Evolutionary conservation across 2,888 invertebrate genomes (phyloP).

Genomic region (Ypsolopha scabrella): DNA sequence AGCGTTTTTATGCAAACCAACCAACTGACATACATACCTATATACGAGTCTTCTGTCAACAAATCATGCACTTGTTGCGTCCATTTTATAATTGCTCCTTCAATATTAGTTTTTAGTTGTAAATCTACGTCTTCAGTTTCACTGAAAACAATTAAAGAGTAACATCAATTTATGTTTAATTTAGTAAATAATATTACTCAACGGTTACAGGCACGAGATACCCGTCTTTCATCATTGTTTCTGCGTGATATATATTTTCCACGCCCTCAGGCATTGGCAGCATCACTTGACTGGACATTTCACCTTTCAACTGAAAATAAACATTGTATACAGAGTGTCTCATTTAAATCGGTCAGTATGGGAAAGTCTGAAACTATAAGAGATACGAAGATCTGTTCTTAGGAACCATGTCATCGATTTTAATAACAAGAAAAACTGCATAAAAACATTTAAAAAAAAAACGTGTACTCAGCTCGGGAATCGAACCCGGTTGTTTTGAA

Average conservation of each 20-base stretch:
- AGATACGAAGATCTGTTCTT: too few relatives aligned
- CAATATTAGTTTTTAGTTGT: constrained; percentile 83
- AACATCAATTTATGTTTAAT: neutral
- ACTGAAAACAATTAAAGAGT: constrained; percentile 25
- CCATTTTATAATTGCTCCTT: constrained; percentile 91
- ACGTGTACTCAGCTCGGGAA: too few relatives aligned
- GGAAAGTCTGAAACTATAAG: too few relatives aligned
- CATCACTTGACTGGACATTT: constrained; percentile 87
- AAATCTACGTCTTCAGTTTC: constrained; percentile 73
- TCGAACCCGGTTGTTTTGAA: too few relatives aligned
- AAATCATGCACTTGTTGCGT: constrained; percentile 82
- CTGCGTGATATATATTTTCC: constrained; percentile 74
- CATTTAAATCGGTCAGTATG: too few relatives aligned
- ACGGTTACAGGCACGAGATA: constrained; percentile 10
- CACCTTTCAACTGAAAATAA: constrained; percentile 75
- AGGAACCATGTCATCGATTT: too few relatives aligned
- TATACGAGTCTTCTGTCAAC: constrained; percentile 79
- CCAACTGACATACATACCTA: constrained; percentile 30
- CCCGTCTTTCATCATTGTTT: constrained; percentile 57
- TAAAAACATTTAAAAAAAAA: too few relatives aligned
- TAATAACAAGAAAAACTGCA: too few relatives aligned
- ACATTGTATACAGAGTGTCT: too few relatives aligned
- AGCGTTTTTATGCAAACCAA: too few relatives aligned
- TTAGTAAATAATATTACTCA: too few relatives aligned
- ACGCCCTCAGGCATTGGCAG: constrained; percentile 87